Evolutionary conservation across 2,797 vertebrate species (phyloP).

Genomic region (Simalia tracyae): DNA sequence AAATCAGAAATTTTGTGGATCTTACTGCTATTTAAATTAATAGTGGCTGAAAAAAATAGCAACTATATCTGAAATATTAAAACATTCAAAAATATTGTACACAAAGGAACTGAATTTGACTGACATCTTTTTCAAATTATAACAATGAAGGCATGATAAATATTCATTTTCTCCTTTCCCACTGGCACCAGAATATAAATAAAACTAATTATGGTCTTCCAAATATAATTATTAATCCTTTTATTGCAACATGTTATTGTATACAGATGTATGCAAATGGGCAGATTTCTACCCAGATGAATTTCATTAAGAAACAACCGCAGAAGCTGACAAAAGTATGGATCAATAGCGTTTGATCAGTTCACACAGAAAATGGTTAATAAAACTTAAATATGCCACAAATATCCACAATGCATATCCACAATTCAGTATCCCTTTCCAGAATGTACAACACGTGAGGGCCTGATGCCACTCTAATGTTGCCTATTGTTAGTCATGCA

Average conservation of each 20-base stretch:
- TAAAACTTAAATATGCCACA: not conserved
- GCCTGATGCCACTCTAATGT: not conserved
- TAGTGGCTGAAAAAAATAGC: constrained; percentile 12
- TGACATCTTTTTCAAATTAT: constrained; percentile 55
- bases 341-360: constrained; percentile 3
- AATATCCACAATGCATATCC: not conserved
- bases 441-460: not conserved
- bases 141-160: constrained; percentile 49
- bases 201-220: constrained; percentile 51
- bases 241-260: constrained; percentile 56
- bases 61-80: constrained; percentile 35
- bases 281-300: constrained; percentile 50
- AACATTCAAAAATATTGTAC: constrained; percentile 29
- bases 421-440: not conserved
- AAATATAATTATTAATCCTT: constrained; percentile 68
- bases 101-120: not conserved
- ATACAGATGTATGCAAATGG: constrained; percentile 57
- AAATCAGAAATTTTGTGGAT: constrained; percentile 5
- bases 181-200: constrained; percentile 63
- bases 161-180: constrained; percentile 61
- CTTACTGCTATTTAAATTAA: not conserved
- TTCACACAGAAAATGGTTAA: not conserved
- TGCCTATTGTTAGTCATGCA: not conserved
- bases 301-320: constrained; percentile 53
- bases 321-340: constrained; percentile 26